Evolutionary conservation across 2,113 vertebrate genomes (phyloP).

Genomic region (Aythya baeri): DNA sequence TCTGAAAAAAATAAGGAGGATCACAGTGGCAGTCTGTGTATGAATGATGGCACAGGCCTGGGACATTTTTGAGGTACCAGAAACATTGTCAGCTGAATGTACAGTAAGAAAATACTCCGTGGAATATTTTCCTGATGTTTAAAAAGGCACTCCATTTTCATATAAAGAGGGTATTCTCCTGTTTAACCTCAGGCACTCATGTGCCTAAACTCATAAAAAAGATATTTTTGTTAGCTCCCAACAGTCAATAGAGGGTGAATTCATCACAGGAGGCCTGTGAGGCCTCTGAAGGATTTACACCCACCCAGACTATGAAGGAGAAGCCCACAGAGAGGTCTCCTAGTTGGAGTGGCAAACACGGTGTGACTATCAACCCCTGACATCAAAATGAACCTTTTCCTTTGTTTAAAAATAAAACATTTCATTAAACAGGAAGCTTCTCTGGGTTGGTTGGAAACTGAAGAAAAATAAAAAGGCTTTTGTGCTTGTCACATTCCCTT

Average conservation of each 20-base stretch:
- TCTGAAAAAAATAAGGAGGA: not conserved
- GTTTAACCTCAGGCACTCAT: not conserved
- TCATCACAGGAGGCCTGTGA: not conserved
- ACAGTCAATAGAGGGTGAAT: not conserved
- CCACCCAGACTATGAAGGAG: not conserved
- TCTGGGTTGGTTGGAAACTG: not conserved
- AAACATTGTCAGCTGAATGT: not conserved
- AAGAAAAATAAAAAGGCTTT: not conserved
- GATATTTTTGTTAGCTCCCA: rapidly evolving
- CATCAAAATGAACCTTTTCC: not conserved
- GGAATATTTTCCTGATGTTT: not conserved
- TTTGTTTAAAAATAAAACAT: not conserved
- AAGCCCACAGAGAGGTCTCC: not conserved
- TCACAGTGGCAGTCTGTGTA: not conserved
- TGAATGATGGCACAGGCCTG: not conserved
- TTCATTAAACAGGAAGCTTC: not conserved
- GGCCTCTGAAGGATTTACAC: not conserved
- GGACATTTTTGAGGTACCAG: not conserved
- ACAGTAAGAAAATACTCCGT: not conserved
- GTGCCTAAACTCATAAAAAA: not conserved
- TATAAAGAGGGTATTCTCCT: not conserved
- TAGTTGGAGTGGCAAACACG: not conserved
- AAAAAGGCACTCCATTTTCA: not conserved
- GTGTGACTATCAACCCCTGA: not conserved
- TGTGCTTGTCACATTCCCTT: not conserved